These are phyloP conservation scores for Zoanthus solanderi DNA, from an alignment of 92 coral and sea anemone species.

Conservation along the genomic window DNA sequence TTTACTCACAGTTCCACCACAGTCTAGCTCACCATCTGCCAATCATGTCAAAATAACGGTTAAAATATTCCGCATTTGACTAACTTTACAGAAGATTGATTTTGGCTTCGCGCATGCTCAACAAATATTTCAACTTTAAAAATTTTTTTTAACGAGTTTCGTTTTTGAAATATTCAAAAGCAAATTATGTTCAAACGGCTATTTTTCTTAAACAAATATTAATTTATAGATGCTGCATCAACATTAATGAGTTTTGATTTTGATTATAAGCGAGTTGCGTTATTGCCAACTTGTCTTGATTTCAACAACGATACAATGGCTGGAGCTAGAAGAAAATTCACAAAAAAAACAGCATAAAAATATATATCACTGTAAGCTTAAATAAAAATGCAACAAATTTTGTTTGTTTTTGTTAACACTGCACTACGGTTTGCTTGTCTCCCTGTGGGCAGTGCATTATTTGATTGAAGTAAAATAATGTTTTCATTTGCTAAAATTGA, in stretches of 20 bases:
- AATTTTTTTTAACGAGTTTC: background rate
- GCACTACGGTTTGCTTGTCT: too few relatives aligned
- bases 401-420: too few relatives aligned
- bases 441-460: too few relatives aligned
- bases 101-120: conserved; percentile 24
- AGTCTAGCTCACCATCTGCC: conserved; percentile 45
- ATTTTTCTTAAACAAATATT: background rate
- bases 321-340: too few relatives aligned
- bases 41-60: conserved; percentile 57
- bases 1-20: conserved; percentile 49
- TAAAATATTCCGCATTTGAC: conserved; percentile 17
- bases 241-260: background rate
- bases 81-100: conserved; percentile 9
- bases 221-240: background rate
- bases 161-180: background rate
- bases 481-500: too few relatives aligned
- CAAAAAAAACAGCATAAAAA: too few relatives aligned
- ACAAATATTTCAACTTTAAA: background rate
- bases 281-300: background rate
- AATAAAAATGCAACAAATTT: too few relatives aligned
- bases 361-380: too few relatives aligned
- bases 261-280: background rate
- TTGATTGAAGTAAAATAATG: too few relatives aligned
- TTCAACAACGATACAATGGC: background rate
- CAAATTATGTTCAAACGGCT: background rate